These are phyloP conservation scores for Sclerurus mexicanus DNA, from an alignment of 2,113 vertebrate species.

Conservation along the genomic window DNA sequence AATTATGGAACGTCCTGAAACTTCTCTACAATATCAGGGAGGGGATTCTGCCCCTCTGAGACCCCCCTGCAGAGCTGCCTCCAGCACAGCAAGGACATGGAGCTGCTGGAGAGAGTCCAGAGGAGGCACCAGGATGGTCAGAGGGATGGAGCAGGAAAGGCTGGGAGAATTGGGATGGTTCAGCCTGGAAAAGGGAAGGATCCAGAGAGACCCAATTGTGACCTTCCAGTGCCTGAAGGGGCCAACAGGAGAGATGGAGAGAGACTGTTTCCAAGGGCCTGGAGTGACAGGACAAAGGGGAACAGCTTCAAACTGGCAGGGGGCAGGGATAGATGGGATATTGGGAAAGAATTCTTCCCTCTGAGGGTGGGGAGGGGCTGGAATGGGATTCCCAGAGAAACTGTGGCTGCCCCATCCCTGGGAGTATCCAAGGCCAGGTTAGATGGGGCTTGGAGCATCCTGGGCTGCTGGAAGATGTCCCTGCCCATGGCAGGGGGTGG, in stretches of 20 bases:
- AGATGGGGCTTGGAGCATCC: accelerated
- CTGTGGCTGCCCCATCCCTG: neutral
- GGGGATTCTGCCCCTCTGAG: neutral
- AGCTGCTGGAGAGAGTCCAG: neutral
- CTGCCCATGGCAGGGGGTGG: neutral
- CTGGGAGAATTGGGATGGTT: neutral
- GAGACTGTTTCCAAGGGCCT: no score
- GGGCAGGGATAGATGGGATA: accelerated
- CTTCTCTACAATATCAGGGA: neutral
- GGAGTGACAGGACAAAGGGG: neutral
- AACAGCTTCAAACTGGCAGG: neutral
- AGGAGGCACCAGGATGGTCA: neutral
- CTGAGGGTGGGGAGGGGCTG: neutral
- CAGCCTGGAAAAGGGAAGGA: no score
- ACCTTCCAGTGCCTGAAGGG: neutral
- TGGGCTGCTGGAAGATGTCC: neutral
- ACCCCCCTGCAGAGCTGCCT: neutral
- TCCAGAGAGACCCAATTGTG: neutral
- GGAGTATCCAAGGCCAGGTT: accelerated
- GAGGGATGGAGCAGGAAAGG: neutral
- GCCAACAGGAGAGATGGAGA: neutral
- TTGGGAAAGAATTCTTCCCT: neutral
- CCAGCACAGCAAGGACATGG: neutral
- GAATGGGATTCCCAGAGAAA: neutral
- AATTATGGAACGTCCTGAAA: neutral